These are phyloP conservation scores for Castor canadensis DNA, from an alignment of 2,113 vertebrate species.

Conservation along the genomic window DNA sequence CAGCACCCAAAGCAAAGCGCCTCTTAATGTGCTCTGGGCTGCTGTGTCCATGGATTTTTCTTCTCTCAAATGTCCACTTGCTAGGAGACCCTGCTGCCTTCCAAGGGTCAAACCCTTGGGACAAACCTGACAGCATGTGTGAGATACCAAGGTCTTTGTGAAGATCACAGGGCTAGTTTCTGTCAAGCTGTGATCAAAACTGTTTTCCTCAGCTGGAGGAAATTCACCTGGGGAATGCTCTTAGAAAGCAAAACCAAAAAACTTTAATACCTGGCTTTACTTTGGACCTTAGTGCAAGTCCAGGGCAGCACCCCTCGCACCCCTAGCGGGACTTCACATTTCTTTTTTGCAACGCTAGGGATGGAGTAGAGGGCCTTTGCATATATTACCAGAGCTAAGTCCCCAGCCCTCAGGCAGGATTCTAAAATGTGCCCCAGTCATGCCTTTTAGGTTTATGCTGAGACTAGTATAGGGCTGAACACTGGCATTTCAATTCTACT, in stretches of 20 bases:
- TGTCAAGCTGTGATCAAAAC: neutral
- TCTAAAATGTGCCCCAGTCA: neutral
- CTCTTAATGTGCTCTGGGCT: neutral
- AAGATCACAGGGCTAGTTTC: neutral
- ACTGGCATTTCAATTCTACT: neutral
- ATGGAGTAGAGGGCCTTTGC: too few species aligned
- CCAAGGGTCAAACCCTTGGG: too few species aligned
- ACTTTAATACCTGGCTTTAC: neutral
- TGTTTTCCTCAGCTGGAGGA: neutral
- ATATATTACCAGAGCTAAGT: neutral
- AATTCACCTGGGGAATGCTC: neutral
- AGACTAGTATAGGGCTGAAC: neutral
- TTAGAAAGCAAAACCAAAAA: neutral
- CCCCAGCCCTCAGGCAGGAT: neutral
- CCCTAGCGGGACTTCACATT: too few species aligned
- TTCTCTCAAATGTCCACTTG: neutral
- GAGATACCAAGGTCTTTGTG: neutral
- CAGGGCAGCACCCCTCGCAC: too few species aligned
- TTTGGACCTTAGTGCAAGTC: too few species aligned
- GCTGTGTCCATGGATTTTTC: neutral
- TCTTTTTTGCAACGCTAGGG: neutral
- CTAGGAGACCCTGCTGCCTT: neutral
- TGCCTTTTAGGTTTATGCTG: neutral
- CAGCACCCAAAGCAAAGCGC: neutral
- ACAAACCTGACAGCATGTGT: neutral